Percentiles rank a stretch among this genome's conserved stretches.
phyloP scores from a whole-genome alignment of 2,888 invertebrate genomes.

The Catocala nupta region DNA sequence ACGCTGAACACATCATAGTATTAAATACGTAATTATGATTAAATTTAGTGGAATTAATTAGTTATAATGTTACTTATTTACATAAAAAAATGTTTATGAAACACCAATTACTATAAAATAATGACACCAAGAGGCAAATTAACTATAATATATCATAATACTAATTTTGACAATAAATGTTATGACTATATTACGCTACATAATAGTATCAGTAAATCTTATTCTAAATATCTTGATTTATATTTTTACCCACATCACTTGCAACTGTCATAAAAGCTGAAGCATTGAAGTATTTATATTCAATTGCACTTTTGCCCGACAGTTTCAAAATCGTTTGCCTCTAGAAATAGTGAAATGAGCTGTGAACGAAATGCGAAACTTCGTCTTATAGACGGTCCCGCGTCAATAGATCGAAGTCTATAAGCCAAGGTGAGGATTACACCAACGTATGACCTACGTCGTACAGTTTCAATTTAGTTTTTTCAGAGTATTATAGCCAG shows the following conservation, averaged over 20 bases:
- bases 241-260: too few species aligned
- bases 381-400: slow-evolving; percentile 12
- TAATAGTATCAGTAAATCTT: too few species aligned
- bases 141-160: too few species aligned
- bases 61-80: too few species aligned
- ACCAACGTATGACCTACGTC: slow-evolving; percentile 6
- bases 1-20: too few species aligned
- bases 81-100: too few species aligned
- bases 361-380: slow-evolving; percentile 28
- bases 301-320: slow-evolving; percentile 36
- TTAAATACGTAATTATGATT: too few species aligned
- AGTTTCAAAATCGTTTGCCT: slow-evolving; percentile 20
- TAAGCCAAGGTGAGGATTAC: slow-evolving; percentile 1
- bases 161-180: too few species aligned
- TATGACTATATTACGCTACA: too few species aligned
- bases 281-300: slow-evolving; percentile 27
- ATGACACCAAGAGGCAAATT: too few species aligned
- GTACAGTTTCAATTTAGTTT: slow-evolving; percentile 15
- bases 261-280: slow-evolving; percentile 2
- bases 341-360: slow-evolving; percentile 24
- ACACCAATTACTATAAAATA: too few species aligned
- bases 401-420: slow-evolving; percentile 6
- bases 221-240: neutral
- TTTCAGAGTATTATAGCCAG: neutral
- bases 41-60: too few species aligned